Evolutionary conservation across 2,797 vertebrate species (phyloP), one percentile per base, ranked within the genome.

Genomic region (Lepilemur septentrionalis): DNA sequence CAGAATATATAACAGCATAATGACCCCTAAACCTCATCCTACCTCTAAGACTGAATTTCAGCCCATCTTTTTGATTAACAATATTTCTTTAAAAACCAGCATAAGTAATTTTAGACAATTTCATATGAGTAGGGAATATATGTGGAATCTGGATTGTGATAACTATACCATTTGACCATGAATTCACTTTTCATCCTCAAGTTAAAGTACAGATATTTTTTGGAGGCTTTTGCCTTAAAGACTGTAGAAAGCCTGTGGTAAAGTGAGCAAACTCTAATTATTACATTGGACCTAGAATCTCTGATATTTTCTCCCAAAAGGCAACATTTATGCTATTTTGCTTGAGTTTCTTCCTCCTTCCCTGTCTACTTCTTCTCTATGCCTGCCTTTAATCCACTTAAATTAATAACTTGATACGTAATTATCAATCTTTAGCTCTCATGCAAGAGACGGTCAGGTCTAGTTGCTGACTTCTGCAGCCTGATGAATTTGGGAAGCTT

Each of bases 81-180:
- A 30, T 81, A 61, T 89, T 91, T 84, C 70, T 76, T 92, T 92
- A 85, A 80, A 63, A 92, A 81, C 9, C 14, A 93, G 25, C 9
- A 63, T 93, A 67, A 79, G 41, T 82, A 95, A 57, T 76, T 57
- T 50, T 43, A 85, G 59, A 82, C 18, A 73, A n/a, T 73, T 80
- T 91, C 90, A 46, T 55, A n/a, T 55, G 23, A n/a, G 15, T 89
- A 18, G 55, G 41, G 69, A 78, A 78, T 57, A 28, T 25, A 41
- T 76, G 8, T 81, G 75, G 81, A 63, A 91, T 69, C 52, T 50
- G 50, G 63, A 65, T 57, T 83, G 43, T 59, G 32, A 46, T 63
- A 38, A 25, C 65, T 43, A 84, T 41, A 87, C n/a, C n/a, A 86
- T 79, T 89, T 75, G 63, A 20, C 57, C 65, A 17, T 80, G 65